Evolutionary conservation across 2,113 vertebrate species (phyloP), one percentile per base, ranked within the genome.

Genomic region (Triplophysa dalaica): DNA sequence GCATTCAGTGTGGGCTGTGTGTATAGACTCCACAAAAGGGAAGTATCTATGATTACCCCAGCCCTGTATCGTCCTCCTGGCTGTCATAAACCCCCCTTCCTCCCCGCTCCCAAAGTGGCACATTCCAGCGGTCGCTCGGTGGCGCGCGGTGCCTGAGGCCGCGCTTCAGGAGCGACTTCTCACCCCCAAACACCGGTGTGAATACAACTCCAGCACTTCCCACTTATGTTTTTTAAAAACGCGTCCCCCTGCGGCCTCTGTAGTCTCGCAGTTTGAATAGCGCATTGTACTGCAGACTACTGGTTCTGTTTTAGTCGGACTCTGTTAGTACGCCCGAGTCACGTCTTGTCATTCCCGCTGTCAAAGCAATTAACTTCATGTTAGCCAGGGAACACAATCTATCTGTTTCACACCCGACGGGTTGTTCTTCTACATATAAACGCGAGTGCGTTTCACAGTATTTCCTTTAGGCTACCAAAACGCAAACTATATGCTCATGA

Each of bases 1-100:
- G 45, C 86, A 85, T 89, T 90, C 90, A 91, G 87, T 89, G 90
- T 85, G 83, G 86, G 80, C 86, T 87, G 87, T 92, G 79, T 89
- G 83, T 87, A 56, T 29, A 81, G 82, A 83, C 80, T 52, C 79
- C 87, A 75, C 77, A 69, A 26, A 48, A 75, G 88, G 90, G 90
- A 91, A 89, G 89, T 85, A 83, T 87, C 84, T 85, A 84, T 86
- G 86, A 90, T 89, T 90, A 89, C 85, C 82, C 62, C 73, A 77
- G 86, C 65, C 24, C 81, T 85, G 86, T 78, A 75, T 62, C 58
- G 14, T 60, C 73, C 67, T 48, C 72, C 72, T 5, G 29, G 58
- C 65, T 52, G 41, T 60, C 61, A 58, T 68, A 70, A 65, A 58
- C 61, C 62, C 61, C 54, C 19, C 56, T 38, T 45, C 48, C 69